Evolutionary conservation across 2,888 invertebrate genomes (phyloP).

Genomic region (Bembecia ichneumoniformis): DNA sequence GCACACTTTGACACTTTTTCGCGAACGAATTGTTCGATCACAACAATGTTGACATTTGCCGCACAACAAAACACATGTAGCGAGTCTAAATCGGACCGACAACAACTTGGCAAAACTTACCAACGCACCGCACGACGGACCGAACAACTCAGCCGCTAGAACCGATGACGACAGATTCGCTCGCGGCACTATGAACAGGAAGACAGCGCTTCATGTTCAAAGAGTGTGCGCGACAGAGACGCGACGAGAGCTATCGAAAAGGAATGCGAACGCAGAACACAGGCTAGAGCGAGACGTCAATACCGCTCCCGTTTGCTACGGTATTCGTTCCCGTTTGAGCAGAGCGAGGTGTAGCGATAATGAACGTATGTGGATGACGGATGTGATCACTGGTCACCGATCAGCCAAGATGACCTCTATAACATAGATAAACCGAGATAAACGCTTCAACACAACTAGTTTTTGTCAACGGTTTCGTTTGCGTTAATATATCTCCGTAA

Average conservation of each 20-base stretch:
- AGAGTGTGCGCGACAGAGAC: conserved; percentile 22
- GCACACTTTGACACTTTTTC: conserved; percentile 16
- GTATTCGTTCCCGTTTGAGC: conserved; percentile 64
- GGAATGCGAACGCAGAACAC: conserved; percentile 5
- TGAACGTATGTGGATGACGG: conserved; percentile 18
- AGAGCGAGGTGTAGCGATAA: conserved; percentile 40
- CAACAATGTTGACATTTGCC: conserved; percentile 33
- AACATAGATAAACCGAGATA: not conserved
- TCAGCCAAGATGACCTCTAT: conserved; percentile 42
- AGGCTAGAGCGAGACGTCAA: conserved; percentile 28
- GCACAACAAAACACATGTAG: conserved; percentile 35
- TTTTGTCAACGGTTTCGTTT: too few relatives aligned
- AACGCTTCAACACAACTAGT: too few relatives aligned
- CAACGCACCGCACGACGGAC: conserved; percentile 19
- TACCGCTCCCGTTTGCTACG: conserved; percentile 23
- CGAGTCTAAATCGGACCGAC: conserved; percentile 40
- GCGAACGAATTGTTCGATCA: conserved; percentile 23
- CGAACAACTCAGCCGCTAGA: conserved; percentile 43
- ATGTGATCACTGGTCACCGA: conserved; percentile 28
- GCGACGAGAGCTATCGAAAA: conserved; percentile 21
- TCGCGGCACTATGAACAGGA: conserved; percentile 10
- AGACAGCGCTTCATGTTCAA: conserved; percentile 19
- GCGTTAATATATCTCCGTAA: too few relatives aligned
- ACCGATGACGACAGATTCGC: conserved; percentile 23
- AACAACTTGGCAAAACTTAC: conserved; percentile 55